A percentile compares a stretch with the other conserved stretches of the same genome.
Conservation (phyloP, 2,797 vertebrate species). For the Characodon lateralis region DNA sequence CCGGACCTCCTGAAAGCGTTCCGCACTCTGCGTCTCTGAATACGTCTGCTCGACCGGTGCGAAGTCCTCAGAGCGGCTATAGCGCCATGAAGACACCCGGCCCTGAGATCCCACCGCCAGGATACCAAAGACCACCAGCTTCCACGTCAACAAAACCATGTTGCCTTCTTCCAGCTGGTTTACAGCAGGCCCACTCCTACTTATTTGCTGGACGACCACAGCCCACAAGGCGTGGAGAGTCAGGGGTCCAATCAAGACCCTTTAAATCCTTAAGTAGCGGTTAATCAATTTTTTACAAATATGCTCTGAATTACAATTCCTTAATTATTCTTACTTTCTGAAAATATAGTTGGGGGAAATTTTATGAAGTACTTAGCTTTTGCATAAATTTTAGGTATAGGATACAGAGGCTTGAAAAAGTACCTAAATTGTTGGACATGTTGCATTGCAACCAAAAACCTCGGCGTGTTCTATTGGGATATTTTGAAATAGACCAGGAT, state of each 20-base stretch:
- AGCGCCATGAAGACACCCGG: background rate
- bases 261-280: background rate
- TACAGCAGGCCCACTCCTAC: background rate
- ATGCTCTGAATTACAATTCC: background rate
- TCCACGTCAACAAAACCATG: constrained; percentile 61
- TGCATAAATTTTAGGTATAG: background rate
- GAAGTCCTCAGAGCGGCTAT: constrained; percentile 28
- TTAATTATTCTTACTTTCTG: background rate
- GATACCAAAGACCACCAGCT: constrained; percentile 44
- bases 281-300: background rate
- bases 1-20: constrained; percentile 20
- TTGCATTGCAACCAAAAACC: background rate
- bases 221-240: constrained; percentile 45
- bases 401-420: too few relatives aligned
- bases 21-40: constrained; percentile 35
- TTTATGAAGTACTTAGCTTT: background rate
- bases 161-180: constrained; percentile 7
- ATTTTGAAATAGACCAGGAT: too few relatives aligned
- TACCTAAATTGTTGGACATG: background rate
- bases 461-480: background rate
- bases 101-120: constrained; percentile 59
- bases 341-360: background rate
- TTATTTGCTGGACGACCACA: constrained; percentile 46
- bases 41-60: constrained; percentile 37
- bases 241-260: constrained; percentile 46